Evolutionary conservation across 2,113 vertebrate species (phyloP).

Genomic region (Odobenus rosmarus): DNA sequence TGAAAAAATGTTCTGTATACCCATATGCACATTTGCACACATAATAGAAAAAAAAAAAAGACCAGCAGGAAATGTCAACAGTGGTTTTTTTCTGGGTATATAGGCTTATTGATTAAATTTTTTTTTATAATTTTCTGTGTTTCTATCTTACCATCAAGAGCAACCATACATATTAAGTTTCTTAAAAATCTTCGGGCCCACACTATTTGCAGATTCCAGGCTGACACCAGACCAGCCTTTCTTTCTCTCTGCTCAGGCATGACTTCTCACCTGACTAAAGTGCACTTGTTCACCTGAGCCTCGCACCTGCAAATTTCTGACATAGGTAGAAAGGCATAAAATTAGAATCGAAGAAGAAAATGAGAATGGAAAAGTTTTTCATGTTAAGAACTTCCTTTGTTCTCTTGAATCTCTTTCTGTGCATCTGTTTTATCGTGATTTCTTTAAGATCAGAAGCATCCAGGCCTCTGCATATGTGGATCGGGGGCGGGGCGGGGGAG

Average conservation of each 20-base stretch:
- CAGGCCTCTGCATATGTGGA: constrained; percentile 17
- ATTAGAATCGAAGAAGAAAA: constrained; percentile 34
- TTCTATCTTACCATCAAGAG: constrained; percentile 31
- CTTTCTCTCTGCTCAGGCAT: background rate
- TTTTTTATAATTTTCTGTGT: background rate
- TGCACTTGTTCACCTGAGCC: background rate
- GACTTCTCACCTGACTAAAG: background rate
- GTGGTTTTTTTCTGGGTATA: background rate
- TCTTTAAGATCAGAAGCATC: constrained; percentile 35
- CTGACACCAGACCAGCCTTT: background rate
- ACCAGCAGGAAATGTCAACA: background rate
- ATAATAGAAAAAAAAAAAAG: background rate
- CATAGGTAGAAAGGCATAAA: constrained; percentile 10
- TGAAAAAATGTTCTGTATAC: background rate
- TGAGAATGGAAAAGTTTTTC: background rate
- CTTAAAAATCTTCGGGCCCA: background rate
- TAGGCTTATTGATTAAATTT: background rate
- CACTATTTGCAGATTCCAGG: background rate
- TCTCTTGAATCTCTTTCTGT: background rate
- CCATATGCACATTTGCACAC: background rate
- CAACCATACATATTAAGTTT: background rate
- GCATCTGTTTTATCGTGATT: constrained; percentile 2
- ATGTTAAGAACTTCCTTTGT: constrained; percentile 19
- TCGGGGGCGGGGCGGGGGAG: background rate
- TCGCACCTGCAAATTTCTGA: background rate